Evolutionary conservation across 2,797 vertebrate genomes (phyloP).

Genomic region (Coluber constrictor): DNA sequence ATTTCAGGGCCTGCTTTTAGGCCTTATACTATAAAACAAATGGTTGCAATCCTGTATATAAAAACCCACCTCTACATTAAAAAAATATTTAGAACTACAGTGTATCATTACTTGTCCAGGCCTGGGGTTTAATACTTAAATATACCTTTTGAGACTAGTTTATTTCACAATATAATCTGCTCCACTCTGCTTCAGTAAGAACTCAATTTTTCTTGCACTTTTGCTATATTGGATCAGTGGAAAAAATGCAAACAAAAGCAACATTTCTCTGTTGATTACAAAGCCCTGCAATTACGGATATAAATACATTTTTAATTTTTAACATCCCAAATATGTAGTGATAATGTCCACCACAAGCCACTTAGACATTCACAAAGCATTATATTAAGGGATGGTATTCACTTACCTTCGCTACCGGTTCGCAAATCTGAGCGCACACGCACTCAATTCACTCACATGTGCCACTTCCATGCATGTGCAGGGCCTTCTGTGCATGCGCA

Average conservation of each 20-base stretch:
- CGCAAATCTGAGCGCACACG: too few species aligned
- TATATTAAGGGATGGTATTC: too few species aligned
- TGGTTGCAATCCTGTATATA: not conserved
- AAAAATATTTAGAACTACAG: not conserved
- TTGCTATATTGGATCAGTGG: not conserved
- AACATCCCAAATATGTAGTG: not conserved
- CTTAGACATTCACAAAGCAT: not conserved
- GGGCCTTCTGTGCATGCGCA: too few species aligned
- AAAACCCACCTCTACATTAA: not conserved
- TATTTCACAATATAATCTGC: not conserved
- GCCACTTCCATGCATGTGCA: too few species aligned
- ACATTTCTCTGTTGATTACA: not conserved
- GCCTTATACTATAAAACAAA: not conserved
- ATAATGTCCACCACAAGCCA: slow-evolving; percentile 6
- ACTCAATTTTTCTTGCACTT: not conserved
- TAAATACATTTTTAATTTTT: not conserved
- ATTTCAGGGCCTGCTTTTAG: not conserved
- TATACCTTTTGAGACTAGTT: not conserved
- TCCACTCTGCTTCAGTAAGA: not conserved
- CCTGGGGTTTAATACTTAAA: not conserved
- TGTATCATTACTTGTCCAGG: not conserved
- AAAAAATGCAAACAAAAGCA: not conserved
- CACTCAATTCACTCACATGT: too few species aligned
- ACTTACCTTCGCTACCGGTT: too few species aligned
- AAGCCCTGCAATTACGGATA: not conserved